Evolutionary conservation across 2,113 vertebrate species (phyloP).

Genomic region (Pelusios castaneus): DNA sequence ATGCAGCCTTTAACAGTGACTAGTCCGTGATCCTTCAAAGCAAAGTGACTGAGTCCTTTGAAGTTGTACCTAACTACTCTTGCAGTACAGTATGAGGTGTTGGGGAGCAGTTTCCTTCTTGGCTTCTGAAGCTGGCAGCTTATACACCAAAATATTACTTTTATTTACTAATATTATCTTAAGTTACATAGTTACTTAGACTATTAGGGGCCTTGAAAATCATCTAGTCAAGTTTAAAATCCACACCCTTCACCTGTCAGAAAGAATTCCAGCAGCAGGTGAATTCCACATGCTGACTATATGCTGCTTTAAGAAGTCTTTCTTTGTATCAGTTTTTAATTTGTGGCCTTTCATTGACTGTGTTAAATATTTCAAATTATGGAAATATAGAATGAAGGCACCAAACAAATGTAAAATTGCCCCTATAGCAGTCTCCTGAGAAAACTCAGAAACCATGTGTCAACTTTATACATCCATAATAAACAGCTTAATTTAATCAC

Average conservation of each 20-base stretch:
- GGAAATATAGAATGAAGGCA: constrained; percentile 36
- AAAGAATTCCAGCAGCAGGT: constrained; percentile 30
- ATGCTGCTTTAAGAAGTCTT: constrained; percentile 62
- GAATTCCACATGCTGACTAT: constrained; percentile 14
- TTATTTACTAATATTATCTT: constrained; percentile 3
- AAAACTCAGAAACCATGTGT: background rate
- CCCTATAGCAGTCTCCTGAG: background rate
- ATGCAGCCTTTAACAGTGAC: fast-evolving
- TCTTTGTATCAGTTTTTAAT: constrained; percentile 68
- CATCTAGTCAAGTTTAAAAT: constrained; percentile 39
- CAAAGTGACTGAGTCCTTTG: constrained; percentile 58
- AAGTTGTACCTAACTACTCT: constrained; percentile 43
- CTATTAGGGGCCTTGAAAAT: background rate
- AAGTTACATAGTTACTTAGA: constrained; percentile 8
- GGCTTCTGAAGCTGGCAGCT: constrained; percentile 52
- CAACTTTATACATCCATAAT: constrained; percentile 29
- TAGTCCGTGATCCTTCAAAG: background rate
- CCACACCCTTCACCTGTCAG: background rate
- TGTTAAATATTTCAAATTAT: constrained; percentile 49
- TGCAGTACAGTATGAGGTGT: constrained; percentile 44
- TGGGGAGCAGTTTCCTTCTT: constrained; percentile 48
- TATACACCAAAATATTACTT: background rate
- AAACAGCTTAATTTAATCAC: constrained; percentile 6
- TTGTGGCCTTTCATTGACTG: constrained; percentile 62
- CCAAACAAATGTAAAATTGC: constrained; percentile 4